Evolutionary conservation across 2,888 invertebrate species (phyloP), one percentile per base, ranked within the genome.

Genomic region (Nymphalis c-album): DNA sequence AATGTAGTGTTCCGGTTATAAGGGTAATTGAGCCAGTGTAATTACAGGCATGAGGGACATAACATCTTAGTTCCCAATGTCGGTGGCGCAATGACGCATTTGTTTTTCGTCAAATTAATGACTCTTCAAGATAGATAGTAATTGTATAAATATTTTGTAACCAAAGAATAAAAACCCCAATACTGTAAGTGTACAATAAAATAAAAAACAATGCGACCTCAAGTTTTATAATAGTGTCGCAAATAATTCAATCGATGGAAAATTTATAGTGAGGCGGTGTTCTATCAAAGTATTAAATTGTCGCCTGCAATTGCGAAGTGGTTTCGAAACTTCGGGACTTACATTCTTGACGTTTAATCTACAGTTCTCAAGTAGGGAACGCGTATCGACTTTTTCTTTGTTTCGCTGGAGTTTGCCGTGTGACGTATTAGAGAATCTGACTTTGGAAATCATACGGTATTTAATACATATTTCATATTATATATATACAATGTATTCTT

Each of bases 291-390:
- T 20, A 50, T 61, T 61, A 50, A 50, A 61, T 48, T 61, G 53
- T 55, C 53, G 48, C 48, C 48, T 18, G 26, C 60, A 48, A 61
- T 61, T 50, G 35, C 48, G 18, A 61, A 61, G 60, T 16, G 50
- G 60, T 16, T 61, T 48, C n/a, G 26, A 55, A 55, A 50, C 31
- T 50, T 48, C 47, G 48, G 48, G 26, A 50, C 50, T 48, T 61
- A 31, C 13, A 26, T 61, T 61, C 60, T 60, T 61, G 60, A 61
- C 60, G 35, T 61, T 61, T 61, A 61, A 61, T 61, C 60, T 61
- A 16, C 60, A 50, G 48, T 35, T n/a, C 26, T 55, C 53, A 16
- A 55, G 53, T 26, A n/a, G n/a, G 60, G n/a, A 61, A 61, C 60
- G 53, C 16, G 26, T 55, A 26, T 26, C 17, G 26, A 55, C 53